phyloP scores from a whole-genome alignment of 37 sponge, comb jelly and placozoan species.

The Axinella damicornis region DNA sequence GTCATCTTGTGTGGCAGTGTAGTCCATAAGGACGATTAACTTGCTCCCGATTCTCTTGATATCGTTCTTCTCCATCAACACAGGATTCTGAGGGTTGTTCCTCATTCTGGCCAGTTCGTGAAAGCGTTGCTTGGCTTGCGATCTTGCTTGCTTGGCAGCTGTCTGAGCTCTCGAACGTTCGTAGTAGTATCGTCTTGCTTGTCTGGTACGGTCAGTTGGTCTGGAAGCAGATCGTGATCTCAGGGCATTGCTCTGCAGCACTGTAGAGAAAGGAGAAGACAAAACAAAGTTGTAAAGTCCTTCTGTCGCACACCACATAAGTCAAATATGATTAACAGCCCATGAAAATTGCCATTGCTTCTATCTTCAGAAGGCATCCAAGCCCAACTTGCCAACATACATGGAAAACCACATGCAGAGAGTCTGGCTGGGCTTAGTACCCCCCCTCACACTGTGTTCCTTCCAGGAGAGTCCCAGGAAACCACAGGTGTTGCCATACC shows the following conservation, averaged over 20 bases:
- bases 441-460: no score
- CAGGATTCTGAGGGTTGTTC: constrained; percentile 64
- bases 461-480: no score
- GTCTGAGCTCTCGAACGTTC: constrained; percentile 21
- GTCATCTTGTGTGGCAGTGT: constrained; percentile 68
- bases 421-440: background rate
- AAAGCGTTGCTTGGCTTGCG: constrained; percentile 76
- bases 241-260: constrained; percentile 26
- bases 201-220: background rate
- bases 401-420: background rate
- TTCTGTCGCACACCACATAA: background rate
- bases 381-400: background rate
- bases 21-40: constrained; percentile 82
- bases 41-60: constrained; percentile 72
- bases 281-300: background rate
- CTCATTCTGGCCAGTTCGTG: constrained; percentile 68
- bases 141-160: constrained; percentile 49
- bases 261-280: constrained; percentile 10
- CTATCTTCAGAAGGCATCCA: no score
- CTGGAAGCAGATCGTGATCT: background rate
- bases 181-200: constrained; percentile 45
- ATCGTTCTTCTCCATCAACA: constrained; percentile 75
- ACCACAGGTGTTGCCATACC: no score
- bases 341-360: background rate
- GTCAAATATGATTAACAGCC: no score